Conservation (phyloP, 2,888 invertebrate species). For the Clepsis dumicolana region DNA sequence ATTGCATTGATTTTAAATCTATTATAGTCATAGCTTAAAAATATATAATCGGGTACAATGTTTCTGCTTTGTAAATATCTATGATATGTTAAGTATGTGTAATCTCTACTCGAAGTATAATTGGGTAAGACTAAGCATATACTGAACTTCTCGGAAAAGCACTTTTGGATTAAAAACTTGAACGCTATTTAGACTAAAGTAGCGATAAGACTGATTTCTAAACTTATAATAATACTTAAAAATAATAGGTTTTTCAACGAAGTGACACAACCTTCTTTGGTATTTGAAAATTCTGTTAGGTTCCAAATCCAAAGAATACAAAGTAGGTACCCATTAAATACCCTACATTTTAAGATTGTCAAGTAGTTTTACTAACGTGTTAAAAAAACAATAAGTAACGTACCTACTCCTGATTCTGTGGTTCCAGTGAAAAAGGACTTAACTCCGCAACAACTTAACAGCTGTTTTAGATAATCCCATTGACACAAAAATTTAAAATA, state of each 20-base stretch:
- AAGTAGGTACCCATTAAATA: neutral
- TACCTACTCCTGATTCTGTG: too few relatives aligned
- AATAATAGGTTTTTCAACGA: neutral
- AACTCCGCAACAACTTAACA: too few relatives aligned
- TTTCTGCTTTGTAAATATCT: constrained; percentile 42
- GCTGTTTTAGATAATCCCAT: too few relatives aligned
- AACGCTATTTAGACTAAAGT: constrained; percentile 2
- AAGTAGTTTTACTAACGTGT: too few relatives aligned
- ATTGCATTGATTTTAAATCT: constrained; percentile 3
- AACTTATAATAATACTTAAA: neutral
- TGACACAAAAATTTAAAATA: too few relatives aligned
- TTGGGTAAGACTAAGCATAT: constrained; percentile 26
- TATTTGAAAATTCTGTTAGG: neutral
- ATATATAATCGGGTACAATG: constrained; percentile 32
- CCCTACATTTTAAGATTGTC: too few relatives aligned
- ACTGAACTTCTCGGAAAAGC: constrained; percentile 1
- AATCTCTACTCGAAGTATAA: constrained; percentile 22
- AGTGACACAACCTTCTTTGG: neutral
- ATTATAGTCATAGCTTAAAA: constrained; percentile 1
- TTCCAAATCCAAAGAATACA: too few relatives aligned
- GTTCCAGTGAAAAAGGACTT: too few relatives aligned
- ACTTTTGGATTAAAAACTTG: constrained; percentile 30
- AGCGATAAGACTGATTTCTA: constrained; percentile 27
- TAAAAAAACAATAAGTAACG: too few relatives aligned
- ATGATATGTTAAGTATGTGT: constrained; percentile 23